Evolutionary conservation across 1,140 invertebrate species (phyloP), one percentile per base, ranked within the genome.

Genomic region (Asobara japonica): DNA sequence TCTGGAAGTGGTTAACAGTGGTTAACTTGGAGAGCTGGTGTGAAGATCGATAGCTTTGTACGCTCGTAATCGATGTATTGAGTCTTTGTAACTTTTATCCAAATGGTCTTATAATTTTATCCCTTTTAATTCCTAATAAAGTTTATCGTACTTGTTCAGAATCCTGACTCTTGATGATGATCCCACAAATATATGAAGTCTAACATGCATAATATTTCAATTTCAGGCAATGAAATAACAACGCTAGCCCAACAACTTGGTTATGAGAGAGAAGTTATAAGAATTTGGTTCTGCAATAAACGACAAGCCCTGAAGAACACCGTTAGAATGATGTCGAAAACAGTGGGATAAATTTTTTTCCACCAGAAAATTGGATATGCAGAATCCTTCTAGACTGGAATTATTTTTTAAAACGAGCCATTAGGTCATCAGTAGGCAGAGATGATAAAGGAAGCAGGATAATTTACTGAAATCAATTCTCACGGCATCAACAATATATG

Each of bases 231-330:
- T 69, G 97, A 98, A 90, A 98, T 99, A 85, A 98, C 97, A 25
- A 94, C 95, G 20, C 87, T 99, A 66, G 96, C 97, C 25, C 95
- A 98, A 81, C 95, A 98, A 83, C 88, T 99, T 30, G 97, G 97
- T 71, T 98, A 98, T 87, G 97, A 99, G 82, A 90, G 97, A 69
- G 97, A 99, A 90, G 97, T 99, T 16, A 98, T 99, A 81, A 90
- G 97, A 85, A 98, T 99, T 87, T 99, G 97, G 97, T 99, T 99
- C 87, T 99, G 97, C 88, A 99, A 99, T 88, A 99, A 98, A 88
- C 90, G 97, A 74, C 97, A 99, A 87, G 96, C 97, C 0, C 88
- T 98, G 38, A 98, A 98, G 86, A 99, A 98, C 86, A 97, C 96
- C 8, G 96, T 95, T 45, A 89, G 94, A 77, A 94, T 95, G 94